Evolutionary conservation across 2,113 vertebrate genomes (phyloP), one percentile per base, ranked within the genome.

Genomic region (Pachycephala philippinensis): DNA sequence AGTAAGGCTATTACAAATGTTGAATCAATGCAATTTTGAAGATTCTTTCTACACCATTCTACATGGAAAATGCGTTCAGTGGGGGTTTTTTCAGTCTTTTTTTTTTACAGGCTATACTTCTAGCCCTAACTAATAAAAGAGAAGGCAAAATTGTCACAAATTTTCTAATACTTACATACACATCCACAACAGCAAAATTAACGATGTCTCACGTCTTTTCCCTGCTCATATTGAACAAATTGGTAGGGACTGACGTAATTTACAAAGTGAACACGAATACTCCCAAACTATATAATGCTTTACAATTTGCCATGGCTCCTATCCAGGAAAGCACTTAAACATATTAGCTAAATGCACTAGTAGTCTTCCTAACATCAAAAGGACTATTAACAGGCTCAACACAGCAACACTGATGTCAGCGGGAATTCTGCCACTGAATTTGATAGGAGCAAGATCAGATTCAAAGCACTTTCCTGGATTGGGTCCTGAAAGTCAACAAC

Each of bases 321-420:
- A 37, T 84, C 93, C 93, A 96, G 80, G 49, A 87, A 93, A 92
- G 76, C 87, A 92, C 83, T 92, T 89, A 78, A 94, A 84, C 19
- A 11, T 78, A 92, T 28, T 47, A 87, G 61, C 47, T 95, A 79
- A 93, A 87, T n/a, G 81, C 47, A 95, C 61, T 71, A 65, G 69
- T 85, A 82, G 78, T 47, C 52, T 52, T 93, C 40, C 28, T 64
- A 52, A 82, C 63, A 94, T 93, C 90, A 94, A 85, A 95, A 91
- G 74, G 31, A 60, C 69, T 82, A 60, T 27, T 82, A 83, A 70
- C 39, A 68, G 77, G 47, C 77, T 84, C 68, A 78, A 63, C 31
- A 28, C 54, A 69, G 89, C 64, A 93, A 63, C 81, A 52, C 17
- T 52, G 56, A 78, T 82, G 65, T 82, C 77, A 82, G 50, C 2